phyloP scores from a whole-genome alignment of 2,113 vertebrate genomes.

The Oriolus oriolus region DNA sequence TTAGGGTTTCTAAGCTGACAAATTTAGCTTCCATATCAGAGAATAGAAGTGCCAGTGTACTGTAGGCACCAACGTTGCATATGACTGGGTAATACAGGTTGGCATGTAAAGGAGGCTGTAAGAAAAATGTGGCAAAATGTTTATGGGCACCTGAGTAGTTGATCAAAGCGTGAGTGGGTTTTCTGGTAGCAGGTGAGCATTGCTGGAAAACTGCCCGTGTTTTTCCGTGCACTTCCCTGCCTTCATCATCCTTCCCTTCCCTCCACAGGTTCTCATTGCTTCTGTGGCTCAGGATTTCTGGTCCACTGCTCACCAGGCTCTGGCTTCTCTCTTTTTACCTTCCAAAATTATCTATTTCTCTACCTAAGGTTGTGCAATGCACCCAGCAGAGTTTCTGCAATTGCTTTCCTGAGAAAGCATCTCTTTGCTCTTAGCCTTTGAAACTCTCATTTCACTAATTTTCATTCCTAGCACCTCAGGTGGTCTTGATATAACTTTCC shows the following conservation, averaged over 20 bases:
- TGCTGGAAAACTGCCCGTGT: background rate
- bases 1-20: background rate
- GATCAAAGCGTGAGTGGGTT: background rate
- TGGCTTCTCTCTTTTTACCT: background rate
- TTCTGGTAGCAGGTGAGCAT: background rate
- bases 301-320: background rate
- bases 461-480: background rate
- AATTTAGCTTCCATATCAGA: background rate
- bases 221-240: background rate
- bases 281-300: background rate
- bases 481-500: background rate
- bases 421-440: background rate
- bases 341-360: background rate
- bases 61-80: background rate
- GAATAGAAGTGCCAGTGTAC: background rate
- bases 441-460: background rate
- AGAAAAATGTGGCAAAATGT: background rate
- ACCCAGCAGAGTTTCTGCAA: background rate
- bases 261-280: background rate
- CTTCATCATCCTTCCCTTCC: background rate
- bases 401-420: background rate
- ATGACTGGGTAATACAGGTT: background rate
- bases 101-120: background rate
- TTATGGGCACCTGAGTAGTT: background rate
- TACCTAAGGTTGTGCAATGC: background rate